Evolutionary conservation across 1,140 invertebrate species (phyloP).

Genomic region (Andrena cerasifolii): DNA sequence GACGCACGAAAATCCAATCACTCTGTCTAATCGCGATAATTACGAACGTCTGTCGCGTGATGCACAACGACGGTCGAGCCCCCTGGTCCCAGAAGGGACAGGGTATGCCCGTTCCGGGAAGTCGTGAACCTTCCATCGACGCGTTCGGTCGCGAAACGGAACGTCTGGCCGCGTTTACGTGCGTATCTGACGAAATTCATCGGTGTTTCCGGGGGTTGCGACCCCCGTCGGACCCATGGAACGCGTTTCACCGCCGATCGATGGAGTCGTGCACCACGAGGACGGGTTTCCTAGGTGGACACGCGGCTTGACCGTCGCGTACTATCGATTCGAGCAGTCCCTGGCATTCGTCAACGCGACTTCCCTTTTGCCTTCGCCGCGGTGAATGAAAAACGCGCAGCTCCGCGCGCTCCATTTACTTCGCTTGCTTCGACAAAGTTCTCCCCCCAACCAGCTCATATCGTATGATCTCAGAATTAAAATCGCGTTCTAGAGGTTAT

Average conservation of each 20-base stretch:
- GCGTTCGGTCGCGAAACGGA: not conserved
- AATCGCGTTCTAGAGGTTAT: too few species aligned
- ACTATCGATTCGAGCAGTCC: slow-evolving; percentile 62
- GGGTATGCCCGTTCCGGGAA: slow-evolving; percentile 8
- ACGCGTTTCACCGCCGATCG: slow-evolving; percentile 41
- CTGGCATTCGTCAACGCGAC: slow-evolving; percentile 47
- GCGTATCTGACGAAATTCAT: slow-evolving; percentile 56
- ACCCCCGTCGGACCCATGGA: slow-evolving; percentile 19
- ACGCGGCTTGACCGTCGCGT: slow-evolving; percentile 59
- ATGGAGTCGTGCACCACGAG: slow-evolving; percentile 54
- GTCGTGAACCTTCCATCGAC: not conserved
- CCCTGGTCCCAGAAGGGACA: not conserved
- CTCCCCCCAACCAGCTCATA: not conserved
- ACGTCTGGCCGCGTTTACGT: slow-evolving; percentile 17
- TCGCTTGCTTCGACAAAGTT: not conserved
- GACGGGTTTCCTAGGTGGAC: slow-evolving; percentile 50
- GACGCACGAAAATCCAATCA: not conserved
- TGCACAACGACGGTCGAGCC: not conserved
- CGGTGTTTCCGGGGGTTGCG: slow-evolving; percentile 41
- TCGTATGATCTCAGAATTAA: too few species aligned
- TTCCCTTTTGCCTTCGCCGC: slow-evolving; percentile 19
- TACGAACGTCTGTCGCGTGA: slow-evolving; percentile 22
- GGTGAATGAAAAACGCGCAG: slow-evolving; percentile 58
- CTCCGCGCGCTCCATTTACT: not conserved
- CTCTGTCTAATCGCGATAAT: slow-evolving; percentile 27